Percentiles rank a stretch among this genome's conserved stretches.
These are phyloP conservation scores for Leucopsar rothschildi DNA, from an alignment of 2,113 vertebrate genomes.

Conservation along the genomic window DNA sequence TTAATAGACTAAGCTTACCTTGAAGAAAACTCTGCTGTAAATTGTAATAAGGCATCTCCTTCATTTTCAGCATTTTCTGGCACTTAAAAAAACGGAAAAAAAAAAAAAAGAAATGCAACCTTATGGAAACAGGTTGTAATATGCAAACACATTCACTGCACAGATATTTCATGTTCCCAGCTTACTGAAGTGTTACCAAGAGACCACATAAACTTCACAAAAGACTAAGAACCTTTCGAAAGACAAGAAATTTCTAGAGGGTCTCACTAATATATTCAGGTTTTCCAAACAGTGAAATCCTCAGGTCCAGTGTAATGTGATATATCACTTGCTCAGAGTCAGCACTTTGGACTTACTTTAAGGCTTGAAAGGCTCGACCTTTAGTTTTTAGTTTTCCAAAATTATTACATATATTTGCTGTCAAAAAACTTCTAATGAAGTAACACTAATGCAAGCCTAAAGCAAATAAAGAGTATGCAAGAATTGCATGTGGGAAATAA, in stretches of 20 bases:
- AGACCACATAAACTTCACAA: background rate
- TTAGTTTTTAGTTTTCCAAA: background rate
- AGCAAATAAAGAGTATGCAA: background rate
- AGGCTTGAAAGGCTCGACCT: background rate
- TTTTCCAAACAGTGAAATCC: background rate
- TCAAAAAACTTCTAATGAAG: background rate
- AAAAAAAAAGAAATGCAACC: conserved; percentile 16
- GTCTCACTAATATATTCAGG: background rate
- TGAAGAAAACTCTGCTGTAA: conserved; percentile 98
- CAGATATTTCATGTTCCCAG: background rate
- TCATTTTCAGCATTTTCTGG: conserved; percentile 98
- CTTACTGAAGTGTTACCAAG: background rate
- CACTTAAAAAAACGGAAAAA: conserved; percentile 77
- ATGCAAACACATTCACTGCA: conserved; percentile 29
- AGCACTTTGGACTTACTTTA: background rate
- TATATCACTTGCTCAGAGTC: background rate
- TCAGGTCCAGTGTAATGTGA: background rate
- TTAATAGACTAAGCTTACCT: conserved; percentile 77
- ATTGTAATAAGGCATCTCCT: conserved; percentile 98
- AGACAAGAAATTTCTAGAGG: background rate
- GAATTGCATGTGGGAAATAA: background rate
- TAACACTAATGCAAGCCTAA: background rate
- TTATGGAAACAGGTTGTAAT: conserved; percentile 51
- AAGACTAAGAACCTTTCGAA: background rate
- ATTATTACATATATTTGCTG: background rate